These are phyloP conservation scores for Aptenodytes forsteri DNA, from an alignment of 2,113 vertebrate genomes.

Conservation along the genomic window DNA sequence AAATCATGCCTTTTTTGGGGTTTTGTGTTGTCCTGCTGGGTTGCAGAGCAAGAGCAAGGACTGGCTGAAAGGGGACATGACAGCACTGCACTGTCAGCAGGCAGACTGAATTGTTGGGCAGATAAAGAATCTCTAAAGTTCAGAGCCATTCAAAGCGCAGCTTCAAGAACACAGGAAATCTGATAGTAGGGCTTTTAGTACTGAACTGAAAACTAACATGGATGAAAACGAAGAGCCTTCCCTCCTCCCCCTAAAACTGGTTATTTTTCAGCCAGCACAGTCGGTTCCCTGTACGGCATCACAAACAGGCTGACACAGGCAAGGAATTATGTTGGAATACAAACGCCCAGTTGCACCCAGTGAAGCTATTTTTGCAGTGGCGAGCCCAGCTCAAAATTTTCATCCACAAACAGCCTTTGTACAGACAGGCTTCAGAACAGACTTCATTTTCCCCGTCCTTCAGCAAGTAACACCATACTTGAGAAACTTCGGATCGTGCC, in stretches of 20 bases:
- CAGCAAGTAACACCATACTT: rapidly evolving
- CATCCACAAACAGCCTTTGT: not conserved
- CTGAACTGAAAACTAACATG: not conserved
- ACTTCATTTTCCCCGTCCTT: not conserved
- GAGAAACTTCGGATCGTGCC: not conserved
- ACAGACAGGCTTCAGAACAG: not conserved
- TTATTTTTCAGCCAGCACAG: not conserved
- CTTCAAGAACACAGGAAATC: not conserved
- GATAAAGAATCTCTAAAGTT: not conserved
- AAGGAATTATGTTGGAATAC: not conserved
- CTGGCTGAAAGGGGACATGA: not conserved
- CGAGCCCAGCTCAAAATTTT: not conserved
- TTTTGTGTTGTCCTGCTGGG: not conserved
- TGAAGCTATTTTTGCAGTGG: not conserved
- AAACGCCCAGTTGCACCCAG: not conserved
- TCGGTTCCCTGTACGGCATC: not conserved
- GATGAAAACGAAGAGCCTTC: not conserved
- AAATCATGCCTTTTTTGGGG: not conserved
- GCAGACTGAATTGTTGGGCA: not conserved
- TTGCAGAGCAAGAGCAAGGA: not conserved
- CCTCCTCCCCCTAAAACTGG: not conserved
- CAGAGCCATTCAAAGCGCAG: not conserved
- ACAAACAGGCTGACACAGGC: not conserved
- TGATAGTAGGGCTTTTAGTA: not conserved
- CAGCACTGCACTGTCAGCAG: not conserved